Evolutionary conservation across 2,113 vertebrate species (phyloP), one percentile per base, ranked within the genome.

Genomic region (Brevimyrus niger): DNA sequence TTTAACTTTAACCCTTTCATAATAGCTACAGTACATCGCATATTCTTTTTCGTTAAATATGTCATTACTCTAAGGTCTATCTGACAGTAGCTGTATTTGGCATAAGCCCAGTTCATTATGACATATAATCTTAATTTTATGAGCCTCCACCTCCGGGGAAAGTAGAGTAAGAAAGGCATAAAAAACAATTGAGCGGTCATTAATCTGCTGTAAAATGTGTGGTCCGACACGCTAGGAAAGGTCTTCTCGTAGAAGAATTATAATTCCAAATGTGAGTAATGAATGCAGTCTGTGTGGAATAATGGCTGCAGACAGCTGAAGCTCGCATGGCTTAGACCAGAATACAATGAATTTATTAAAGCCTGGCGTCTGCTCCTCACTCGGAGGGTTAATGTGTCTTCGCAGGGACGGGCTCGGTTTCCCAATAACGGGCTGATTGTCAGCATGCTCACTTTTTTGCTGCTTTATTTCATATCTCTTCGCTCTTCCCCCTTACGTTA

Each of bases 1-100:
- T 94, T 89, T 94, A 94, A 94, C 94, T 87, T 96, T 95, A 95
- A 96, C 95, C 93, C 94, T 93, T 95, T 93, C 58, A 47, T 90
- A 90, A 89, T 90, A 69, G 90, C 90, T 89, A 15, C n/a, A 76
- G 55, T 48, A 83, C 42, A 53, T 44, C 31, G 21, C 17, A n/a
- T 88, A 50, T 38, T 80, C 31, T 80, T 82, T 42, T 48, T 61
- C 47, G 27, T 69, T 86, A 38, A 65, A 47, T 65, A 69, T 44
- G 53, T 69, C 8, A 31, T 69, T 13, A 69, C n/a, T 31, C 61
- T 4, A 31, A 69, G 10, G 10, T 69, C n/a, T 69, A 15, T 69
- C 27, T 27, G 61, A 31, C 10, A 27, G n/a, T 27, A 27, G 61
- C 61, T 69, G 61, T 31, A 13, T 69, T 31, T 31, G 61, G 61